Percentiles rank a stretch among this genome's conserved stretches.
Conservation (phyloP, 2,113 vertebrate species). For the Nothocercus nigrocapillus region DNA sequence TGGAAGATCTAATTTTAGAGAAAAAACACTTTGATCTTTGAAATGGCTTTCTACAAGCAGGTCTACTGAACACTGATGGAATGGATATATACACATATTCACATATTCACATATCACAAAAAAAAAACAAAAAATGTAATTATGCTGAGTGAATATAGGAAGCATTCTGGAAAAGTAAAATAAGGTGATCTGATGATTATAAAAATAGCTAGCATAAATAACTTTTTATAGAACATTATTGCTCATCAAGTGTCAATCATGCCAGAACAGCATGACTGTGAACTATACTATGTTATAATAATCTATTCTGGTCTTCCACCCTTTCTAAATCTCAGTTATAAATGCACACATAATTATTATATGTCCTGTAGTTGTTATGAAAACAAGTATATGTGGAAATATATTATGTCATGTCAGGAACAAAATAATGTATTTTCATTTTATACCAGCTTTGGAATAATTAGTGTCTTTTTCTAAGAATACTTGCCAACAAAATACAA, state of each 20-base stretch:
- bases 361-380: background rate
- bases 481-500: background rate
- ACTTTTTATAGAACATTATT: background rate
- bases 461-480: background rate
- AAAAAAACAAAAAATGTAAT: background rate
- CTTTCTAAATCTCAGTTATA: background rate
- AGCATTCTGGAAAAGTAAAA: background rate
- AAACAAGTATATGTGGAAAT: background rate
- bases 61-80: background rate
- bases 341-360: background rate
- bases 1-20: background rate
- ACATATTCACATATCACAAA: background rate
- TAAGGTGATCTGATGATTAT: background rate
- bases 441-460: background rate
- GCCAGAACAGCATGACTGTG: background rate
- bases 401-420: background rate
- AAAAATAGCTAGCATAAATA: background rate
- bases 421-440: background rate
- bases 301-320: background rate
- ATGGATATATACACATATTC: background rate
- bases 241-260: background rate
- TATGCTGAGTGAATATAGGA: background rate
- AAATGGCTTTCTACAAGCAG: background rate
- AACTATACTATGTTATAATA: background rate
- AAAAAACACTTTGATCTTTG: background rate